phyloP scores from a whole-genome alignment of 2,113 vertebrate species.

The Ochotona princeps region DNA sequence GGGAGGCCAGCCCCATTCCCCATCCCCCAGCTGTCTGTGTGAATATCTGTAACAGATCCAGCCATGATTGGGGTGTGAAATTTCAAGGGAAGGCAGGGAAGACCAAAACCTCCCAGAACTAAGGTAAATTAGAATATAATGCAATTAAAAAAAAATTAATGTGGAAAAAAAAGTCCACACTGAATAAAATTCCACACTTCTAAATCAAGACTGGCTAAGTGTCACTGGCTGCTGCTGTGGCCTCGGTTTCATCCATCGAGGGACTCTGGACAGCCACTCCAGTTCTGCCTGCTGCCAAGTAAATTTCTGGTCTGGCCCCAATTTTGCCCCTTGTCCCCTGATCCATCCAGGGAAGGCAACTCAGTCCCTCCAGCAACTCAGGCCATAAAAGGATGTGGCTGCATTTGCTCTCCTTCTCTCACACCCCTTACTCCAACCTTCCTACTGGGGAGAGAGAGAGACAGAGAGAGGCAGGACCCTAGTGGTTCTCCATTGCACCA shows the following conservation, averaged over 20 bases:
- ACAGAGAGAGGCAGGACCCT: neutral
- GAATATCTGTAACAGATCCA: neutral
- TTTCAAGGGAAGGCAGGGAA: neutral
- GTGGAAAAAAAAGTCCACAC: neutral
- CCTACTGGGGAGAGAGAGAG: no score
- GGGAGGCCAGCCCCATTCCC: neutral
- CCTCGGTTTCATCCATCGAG: accelerated
- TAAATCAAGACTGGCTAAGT: neutral
- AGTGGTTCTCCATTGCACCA: neutral
- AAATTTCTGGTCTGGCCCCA: neutral
- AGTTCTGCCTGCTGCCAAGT: neutral
- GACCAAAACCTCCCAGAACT: neutral
- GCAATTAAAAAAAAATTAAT: neutral
- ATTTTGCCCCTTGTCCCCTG: neutral
- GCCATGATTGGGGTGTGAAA: neutral
- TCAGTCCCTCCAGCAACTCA: neutral
- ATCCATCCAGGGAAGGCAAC: neutral
- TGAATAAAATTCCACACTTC: neutral
- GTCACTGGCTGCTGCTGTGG: neutral
- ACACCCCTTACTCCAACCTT: neutral
- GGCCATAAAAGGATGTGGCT: neutral
- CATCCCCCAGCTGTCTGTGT: neutral
- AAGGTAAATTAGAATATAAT: neutral
- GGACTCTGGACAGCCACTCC: neutral
- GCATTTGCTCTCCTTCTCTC: neutral